phyloP scores from a whole-genome alignment of 2,888 invertebrate species.

The Drosophila fulvimacula region DNA sequence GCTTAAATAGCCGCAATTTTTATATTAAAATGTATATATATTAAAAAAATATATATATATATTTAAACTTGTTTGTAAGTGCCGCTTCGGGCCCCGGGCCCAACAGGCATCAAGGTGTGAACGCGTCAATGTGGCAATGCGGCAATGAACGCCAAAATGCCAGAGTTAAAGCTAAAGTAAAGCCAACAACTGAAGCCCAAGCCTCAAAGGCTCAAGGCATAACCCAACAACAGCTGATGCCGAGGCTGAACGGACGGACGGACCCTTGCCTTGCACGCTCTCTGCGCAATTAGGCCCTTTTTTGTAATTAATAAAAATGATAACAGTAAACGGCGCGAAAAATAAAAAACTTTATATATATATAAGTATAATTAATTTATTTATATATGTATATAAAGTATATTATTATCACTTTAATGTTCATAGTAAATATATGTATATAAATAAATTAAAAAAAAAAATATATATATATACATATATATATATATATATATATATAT shows the following conservation, averaged over 20 bases:
- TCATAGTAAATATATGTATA: no score
- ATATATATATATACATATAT: no score
- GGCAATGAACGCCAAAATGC: constrained; percentile 40
- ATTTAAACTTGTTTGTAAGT: constrained; percentile 46
- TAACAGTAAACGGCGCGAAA: constrained; percentile 30
- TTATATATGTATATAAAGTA: no score
- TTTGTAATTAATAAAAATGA: constrained; percentile 67
- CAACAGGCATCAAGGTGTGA: constrained; percentile 70
- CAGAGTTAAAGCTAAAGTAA: background rate
- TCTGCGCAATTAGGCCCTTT: constrained; percentile 47
- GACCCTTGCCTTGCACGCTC: constrained; percentile 14
- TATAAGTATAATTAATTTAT: no score
- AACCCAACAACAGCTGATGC: constrained; percentile 34
- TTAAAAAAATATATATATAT: constrained; percentile 9
- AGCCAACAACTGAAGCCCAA: constrained; percentile 17
- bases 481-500: no score
- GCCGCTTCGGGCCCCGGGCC: constrained; percentile 27
- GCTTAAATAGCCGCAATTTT: constrained; percentile 72
- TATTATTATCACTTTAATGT: no score
- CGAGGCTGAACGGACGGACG: constrained; percentile 13
- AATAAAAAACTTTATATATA: background rate
- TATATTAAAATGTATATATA: constrained; percentile 55
- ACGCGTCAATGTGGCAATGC: constrained; percentile 74
- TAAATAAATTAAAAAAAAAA: no score
- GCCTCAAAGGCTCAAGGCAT: constrained; percentile 36